Conservation (phyloP, 2,888 invertebrate species). For the Myopa testacea region DNA sequence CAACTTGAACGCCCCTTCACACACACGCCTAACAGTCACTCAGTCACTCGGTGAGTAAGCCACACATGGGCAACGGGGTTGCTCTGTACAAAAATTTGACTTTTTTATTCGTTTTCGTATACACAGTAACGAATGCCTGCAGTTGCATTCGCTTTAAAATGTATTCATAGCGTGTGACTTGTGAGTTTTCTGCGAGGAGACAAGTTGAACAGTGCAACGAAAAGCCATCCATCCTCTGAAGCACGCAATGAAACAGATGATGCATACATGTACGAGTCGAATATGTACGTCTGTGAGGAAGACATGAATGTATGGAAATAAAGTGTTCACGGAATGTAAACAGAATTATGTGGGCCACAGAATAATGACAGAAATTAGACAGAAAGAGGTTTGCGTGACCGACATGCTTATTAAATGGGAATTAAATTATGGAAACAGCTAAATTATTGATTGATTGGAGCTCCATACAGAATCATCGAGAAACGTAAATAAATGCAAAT, state of each 20-base stretch:
- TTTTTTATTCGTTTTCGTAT: neutral
- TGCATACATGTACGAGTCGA: neutral
- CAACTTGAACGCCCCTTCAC: neutral
- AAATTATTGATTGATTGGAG: no score
- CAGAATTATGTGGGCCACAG: neutral
- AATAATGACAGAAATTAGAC: neutral
- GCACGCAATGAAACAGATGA: neutral
- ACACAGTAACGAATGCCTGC: neutral
- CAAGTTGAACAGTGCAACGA: no score
- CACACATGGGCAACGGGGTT: neutral
- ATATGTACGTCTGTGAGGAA: neutral
- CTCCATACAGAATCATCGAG: no score
- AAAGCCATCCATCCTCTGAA: no score
- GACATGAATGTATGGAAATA: neutral
- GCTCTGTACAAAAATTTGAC: neutral
- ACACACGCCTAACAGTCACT: neutral
- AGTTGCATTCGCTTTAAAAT: neutral
- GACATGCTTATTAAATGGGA: no score
- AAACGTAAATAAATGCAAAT: no score
- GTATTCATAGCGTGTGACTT: constrained; percentile 1
- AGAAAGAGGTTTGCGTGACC: no score
- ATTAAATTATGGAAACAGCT: no score
- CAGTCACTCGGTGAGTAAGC: neutral
- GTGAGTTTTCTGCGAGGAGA: neutral
- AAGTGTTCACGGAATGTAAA: neutral